Conservation (phyloP, 2,888 invertebrate genomes). For the Myathropa florea region DNA sequence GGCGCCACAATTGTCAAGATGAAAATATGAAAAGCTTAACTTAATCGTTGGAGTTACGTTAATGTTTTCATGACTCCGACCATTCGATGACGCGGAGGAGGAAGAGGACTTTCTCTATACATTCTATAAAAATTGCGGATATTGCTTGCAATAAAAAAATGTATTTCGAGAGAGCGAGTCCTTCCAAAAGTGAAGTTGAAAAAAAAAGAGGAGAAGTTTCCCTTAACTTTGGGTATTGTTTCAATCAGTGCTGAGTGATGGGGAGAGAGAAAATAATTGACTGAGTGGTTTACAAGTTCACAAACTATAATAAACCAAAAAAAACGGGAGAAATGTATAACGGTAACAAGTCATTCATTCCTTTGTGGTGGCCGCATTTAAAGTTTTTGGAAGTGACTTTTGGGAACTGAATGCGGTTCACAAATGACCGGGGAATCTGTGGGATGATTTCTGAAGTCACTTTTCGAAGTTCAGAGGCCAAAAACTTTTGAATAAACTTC, state of each 20-base stretch:
- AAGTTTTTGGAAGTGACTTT: not conserved
- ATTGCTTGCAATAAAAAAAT: slow-evolving; percentile 60
- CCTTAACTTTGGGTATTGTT: not conserved
- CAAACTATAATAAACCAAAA: not conserved
- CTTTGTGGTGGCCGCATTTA: not conserved
- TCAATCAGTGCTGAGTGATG: not conserved
- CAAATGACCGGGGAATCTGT: not conserved
- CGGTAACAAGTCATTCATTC: no score
- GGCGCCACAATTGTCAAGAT: slow-evolving; percentile 13
- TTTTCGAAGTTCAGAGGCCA: not conserved
- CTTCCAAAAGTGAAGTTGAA: not conserved
- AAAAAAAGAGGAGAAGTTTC: not conserved
- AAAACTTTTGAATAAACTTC: not conserved
- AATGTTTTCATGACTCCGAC: slow-evolving; percentile 31
- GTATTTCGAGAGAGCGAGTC: not conserved
- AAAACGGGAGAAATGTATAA: not conserved
- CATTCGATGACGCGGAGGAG: not conserved
- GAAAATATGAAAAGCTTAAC: slow-evolving; percentile 6
- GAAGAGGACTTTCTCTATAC: not conserved
- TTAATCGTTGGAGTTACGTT: slow-evolving; percentile 22
- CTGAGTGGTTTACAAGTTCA: not conserved
- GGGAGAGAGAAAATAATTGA: not conserved
- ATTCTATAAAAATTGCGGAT: slow-evolving; percentile 29
- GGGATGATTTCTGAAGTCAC: no score
- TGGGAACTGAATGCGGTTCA: not conserved